Percentiles rank a stretch among this genome's conserved stretches.
These are phyloP conservation scores for Lycorma delicatula DNA, from an alignment of 1,140 invertebrate genomes.

Conservation along the genomic window DNA sequence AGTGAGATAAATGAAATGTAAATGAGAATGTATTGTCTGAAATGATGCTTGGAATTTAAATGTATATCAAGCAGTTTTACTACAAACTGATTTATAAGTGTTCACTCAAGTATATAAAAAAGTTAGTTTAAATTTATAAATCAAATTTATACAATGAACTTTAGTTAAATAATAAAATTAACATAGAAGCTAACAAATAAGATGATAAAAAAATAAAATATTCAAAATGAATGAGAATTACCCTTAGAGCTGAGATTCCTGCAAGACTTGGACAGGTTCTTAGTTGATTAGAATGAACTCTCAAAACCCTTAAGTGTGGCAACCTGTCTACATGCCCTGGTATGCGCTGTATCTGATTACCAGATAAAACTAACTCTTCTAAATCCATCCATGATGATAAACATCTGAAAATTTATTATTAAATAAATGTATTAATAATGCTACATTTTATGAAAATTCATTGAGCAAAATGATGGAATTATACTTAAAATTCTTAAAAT, in stretches of 20 bases:
- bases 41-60: too few relatives aligned
- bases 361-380: constrained; percentile 72
- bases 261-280: constrained; percentile 64
- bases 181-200: not conserved
- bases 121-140: too few relatives aligned
- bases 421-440: not conserved
- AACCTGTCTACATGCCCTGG: constrained; percentile 66
- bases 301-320: constrained; percentile 59
- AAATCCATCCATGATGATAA: constrained; percentile 64
- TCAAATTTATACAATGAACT: not conserved
- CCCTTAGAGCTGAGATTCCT: constrained; percentile 59
- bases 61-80: too few relatives aligned
- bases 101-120: too few relatives aligned
- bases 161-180: not conserved
- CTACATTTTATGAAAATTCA: not conserved
- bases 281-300: constrained; percentile 73
- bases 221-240: constrained; percentile 25
- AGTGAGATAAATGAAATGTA: too few relatives aligned
- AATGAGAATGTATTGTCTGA: too few relatives aligned
- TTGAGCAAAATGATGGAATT: not conserved
- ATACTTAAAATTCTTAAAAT: not conserved
- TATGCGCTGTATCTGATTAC: constrained; percentile 65
- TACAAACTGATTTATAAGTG: too few relatives aligned
- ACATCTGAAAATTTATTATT: constrained; percentile 43
- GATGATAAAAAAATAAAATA: not conserved